Evolutionary conservation across 2,113 vertebrate species (phyloP).

Genomic region (Accipiter virgatus): DNA sequence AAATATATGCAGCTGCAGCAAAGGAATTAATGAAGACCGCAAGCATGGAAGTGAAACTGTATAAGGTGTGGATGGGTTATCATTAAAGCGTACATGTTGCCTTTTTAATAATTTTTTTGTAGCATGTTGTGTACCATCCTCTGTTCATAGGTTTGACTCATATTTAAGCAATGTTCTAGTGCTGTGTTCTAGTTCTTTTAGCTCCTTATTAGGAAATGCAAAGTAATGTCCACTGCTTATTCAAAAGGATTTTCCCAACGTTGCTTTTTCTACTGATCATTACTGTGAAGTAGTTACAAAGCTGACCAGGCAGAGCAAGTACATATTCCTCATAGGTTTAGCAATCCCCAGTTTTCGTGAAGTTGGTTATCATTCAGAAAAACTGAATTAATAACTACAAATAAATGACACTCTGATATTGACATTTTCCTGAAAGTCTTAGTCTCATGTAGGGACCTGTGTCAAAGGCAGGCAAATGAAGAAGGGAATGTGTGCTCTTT

Average conservation of each 20-base stretch:
- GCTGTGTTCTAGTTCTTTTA: not conserved
- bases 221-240: not conserved
- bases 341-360: not conserved
- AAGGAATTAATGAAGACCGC: not conserved
- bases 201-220: not conserved
- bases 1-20: not conserved
- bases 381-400: not conserved
- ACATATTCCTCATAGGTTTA: not conserved
- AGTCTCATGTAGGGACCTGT: not conserved
- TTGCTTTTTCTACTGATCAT: not conserved
- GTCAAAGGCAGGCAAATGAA: not conserved
- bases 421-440: not conserved
- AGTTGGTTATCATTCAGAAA: not conserved
- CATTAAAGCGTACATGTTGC: not conserved
- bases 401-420: not conserved
- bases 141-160: not conserved
- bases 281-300: not conserved
- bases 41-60: not conserved
- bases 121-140: not conserved
- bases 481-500: not conserved
- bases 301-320: not conserved
- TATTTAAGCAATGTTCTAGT: not conserved
- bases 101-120: not conserved
- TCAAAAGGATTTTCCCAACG: not conserved
- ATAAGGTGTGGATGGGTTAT: not conserved